A percentile compares a stretch with the other conserved stretches of the same genome.
These are phyloP conservation scores for Leptodactylus fallax DNA, from an alignment of 2,797 vertebrate species.

Conservation along the genomic window DNA sequence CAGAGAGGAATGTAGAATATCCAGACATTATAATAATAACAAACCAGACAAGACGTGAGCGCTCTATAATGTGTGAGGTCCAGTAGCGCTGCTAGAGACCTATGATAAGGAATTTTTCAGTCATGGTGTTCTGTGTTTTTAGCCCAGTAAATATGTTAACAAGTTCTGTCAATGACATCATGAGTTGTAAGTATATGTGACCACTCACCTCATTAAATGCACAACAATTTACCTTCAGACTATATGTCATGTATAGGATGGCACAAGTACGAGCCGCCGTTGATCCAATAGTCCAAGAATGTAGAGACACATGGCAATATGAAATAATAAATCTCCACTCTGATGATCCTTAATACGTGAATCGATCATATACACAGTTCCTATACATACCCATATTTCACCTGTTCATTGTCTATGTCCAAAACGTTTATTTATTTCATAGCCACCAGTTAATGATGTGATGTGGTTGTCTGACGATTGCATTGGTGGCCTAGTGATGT, in stretches of 20 bases:
- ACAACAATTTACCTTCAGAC: not conserved
- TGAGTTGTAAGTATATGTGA: not conserved
- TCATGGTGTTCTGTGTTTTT: not conserved
- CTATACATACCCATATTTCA: too few relatives aligned
- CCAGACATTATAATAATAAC: not conserved
- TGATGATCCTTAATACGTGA: not conserved
- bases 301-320: not conserved
- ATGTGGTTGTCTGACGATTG: too few relatives aligned
- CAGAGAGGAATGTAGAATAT: not conserved
- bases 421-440: too few relatives aligned
- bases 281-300: not conserved
- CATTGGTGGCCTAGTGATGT: not conserved
- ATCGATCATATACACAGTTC: too few relatives aligned
- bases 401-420: too few relatives aligned
- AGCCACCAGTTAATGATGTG: too few relatives aligned
- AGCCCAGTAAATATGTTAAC: constrained; percentile 2
- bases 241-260: not conserved
- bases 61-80: constrained; percentile 14
- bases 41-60: not conserved
- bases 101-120: not conserved
- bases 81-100: not conserved
- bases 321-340: not conserved
- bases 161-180: not conserved
- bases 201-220: not conserved
- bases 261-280: not conserved